Evolutionary conservation across 2,888 invertebrate species (phyloP).

Genomic region (Aspidapion aeneum): DNA sequence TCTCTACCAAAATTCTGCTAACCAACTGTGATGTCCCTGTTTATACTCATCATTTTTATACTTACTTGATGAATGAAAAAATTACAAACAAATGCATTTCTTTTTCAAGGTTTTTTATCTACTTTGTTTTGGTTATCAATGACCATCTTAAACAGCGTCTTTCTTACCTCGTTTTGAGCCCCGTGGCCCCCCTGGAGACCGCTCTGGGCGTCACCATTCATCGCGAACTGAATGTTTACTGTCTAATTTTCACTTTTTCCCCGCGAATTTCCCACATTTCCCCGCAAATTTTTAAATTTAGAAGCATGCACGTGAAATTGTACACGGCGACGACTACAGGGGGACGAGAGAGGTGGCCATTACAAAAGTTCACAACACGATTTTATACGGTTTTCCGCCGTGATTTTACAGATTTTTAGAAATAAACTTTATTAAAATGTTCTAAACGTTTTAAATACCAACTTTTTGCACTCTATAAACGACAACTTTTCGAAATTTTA

Average conservation of each 20-base stretch:
- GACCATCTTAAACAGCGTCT: no score
- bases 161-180: slow-evolving; percentile 56
- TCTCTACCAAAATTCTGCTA: no score
- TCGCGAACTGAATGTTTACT: slow-evolving; percentile 16
- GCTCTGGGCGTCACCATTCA: slow-evolving; percentile 57
- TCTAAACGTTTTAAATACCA: background rate
- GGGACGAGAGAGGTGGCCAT: slow-evolving; percentile 42
- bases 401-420: background rate
- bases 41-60: no score
- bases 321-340: slow-evolving; percentile 61
- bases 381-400: slow-evolving; percentile 23
- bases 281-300: slow-evolving; percentile 27
- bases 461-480: slow-evolving; percentile 13
- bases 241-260: slow-evolving; percentile 2
- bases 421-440: background rate
- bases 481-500: slow-evolving; percentile 28
- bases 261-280: background rate
- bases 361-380: slow-evolving; percentile 29
- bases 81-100: no score
- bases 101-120: no score
- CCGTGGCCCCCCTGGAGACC: slow-evolving; percentile 51
- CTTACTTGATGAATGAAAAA: no score
- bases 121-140: no score
- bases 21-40: no score
- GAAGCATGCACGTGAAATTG: slow-evolving; percentile 47